Base-by-base conservation (phyloP, 2,888 invertebrate species). In the Oscheius myriophilus region DNA sequence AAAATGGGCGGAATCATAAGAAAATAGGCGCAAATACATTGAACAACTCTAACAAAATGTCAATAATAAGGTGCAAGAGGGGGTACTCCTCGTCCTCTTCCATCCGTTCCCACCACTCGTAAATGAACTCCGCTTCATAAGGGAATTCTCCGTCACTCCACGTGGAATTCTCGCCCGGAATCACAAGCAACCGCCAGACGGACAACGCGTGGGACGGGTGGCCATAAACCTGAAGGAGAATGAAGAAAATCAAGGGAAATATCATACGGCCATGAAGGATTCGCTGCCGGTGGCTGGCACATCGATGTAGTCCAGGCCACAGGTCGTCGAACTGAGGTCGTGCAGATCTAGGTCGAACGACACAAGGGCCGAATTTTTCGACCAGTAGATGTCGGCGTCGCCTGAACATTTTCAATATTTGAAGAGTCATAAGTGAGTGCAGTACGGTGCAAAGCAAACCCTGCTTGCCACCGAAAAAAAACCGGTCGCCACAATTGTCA, bases 281-380 rank as follows among this genome's bases (percentile, higher is more conserved):
- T 52, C 53, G 1, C 64, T n/a, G 2, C 53, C 53, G 26, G 18
- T 42, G 9, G 64, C 53, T 2, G 64, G 54, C 2, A 64, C 45
- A 43, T 64, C 64, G 16, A 64, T 23, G 25, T 54, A 64, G 33
- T 64, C 64, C 11, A 64, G 42, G 11, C 64, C 64, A 41, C 64
- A 64, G 9, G 64, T 54, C 12, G 33, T 45, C 42, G 64, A 64
- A 25, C 64, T 64, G 42, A 41, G 18, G 43, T 64, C 54, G 21
- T 64, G 64, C 3, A 26, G 53, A 12, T 43, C 43, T 4, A 64
- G 21, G 4, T n/a, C 7, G 53, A 25, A 64, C 2, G 54, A 54
- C 1, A 64, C 64, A 21, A 39, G n/a, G 16, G 7, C 2, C n/a
- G 54, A 21, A 1, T 41, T 11, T 21, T 53, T 42, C 7, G 23